Base-by-base conservation (phyloP, 2,113 vertebrate genomes). In the Sylvietta virens region DNA sequence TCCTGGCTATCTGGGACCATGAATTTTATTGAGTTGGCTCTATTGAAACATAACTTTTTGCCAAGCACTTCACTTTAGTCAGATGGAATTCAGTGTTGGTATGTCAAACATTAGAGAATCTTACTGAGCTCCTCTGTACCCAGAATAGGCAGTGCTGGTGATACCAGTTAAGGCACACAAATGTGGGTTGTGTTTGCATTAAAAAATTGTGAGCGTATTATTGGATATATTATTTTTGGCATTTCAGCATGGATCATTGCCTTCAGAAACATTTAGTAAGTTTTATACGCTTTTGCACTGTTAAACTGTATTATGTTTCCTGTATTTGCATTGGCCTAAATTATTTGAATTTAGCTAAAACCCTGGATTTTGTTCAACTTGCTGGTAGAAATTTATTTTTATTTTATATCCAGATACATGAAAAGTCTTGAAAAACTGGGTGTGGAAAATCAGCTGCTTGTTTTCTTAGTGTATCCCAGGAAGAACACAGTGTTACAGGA, bases 321-420 rank as follows among this genome's bases (percentile, higher is more conserved):
- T 94, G 57, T 96, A 96, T 96, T 96, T 97, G 88, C 45, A 21
- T 97, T 97, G 94, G 95, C 92, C 74, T 90, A 94, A 95, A 83
- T 90, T 23, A 48, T 69, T 81, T 84, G 86, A 90, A 72, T 81
- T 86, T 84, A 74, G 69, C 76, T 88, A 86, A 97, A 95, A 69
- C 56, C 57, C 89, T 96, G 95, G 93, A 90, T 92, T 94, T 96
- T 72, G 37, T 96, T 96, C 86, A 96, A 70, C 69, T 93, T 78
- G n/a, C 90, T 94, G 48, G 56, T 96, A 73, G 86, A 95, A 96
- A 86, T 83, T 90, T 94, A 80, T 93, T 97, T 94, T 93, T 93
- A 81, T 82, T 95, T 27, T 76, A 81, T 81, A 96, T 76, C 57
- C 57, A 91, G 61, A 84, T 81, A 86, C 30, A n/a, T 60, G 57